Percentiles rank a stretch among this genome's conserved stretches.
Conservation (phyloP, 2,888 invertebrate species). For the Noctua fimbriata region DNA sequence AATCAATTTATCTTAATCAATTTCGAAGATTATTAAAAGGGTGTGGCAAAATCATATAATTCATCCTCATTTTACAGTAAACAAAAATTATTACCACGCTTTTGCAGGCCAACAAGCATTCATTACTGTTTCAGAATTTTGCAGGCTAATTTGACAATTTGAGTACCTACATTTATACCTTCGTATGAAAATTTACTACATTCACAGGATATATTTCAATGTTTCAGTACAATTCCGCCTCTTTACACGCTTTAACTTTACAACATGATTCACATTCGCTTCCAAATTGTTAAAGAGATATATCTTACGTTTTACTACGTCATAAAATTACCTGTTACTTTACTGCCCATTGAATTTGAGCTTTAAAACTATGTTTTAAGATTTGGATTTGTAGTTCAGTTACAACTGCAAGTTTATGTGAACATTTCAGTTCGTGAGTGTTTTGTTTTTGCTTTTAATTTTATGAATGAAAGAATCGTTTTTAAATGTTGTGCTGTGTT, state of each 20-base stretch:
- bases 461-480: slow-evolving; percentile 3
- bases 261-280: slow-evolving; percentile 30
- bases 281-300: slow-evolving; percentile 52
- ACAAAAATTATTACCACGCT: not conserved
- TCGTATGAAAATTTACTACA: not conserved
- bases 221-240: slow-evolving; percentile 22
- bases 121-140: not conserved
- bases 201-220: slow-evolving; percentile 19
- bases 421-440: slow-evolving; percentile 17
- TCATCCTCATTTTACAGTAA: not conserved
- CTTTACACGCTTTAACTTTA: slow-evolving; percentile 29
- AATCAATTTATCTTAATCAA: no score
- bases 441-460: slow-evolving; percentile 43
- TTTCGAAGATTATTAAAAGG: not conserved
- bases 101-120: slow-evolving; percentile 1
- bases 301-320: slow-evolving; percentile 38
- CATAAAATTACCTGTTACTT: slow-evolving; percentile 55
- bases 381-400: slow-evolving; percentile 27
- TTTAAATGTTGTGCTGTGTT: not conserved
- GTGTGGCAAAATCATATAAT: not conserved
- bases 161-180: not conserved
- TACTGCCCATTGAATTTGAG: slow-evolving; percentile 25
- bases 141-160: slow-evolving; percentile 1
- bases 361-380: slow-evolving; percentile 18
- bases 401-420: slow-evolving; percentile 10